Base-by-base conservation (phyloP, 2,888 invertebrate species). In the Macrophya annulata region DNA sequence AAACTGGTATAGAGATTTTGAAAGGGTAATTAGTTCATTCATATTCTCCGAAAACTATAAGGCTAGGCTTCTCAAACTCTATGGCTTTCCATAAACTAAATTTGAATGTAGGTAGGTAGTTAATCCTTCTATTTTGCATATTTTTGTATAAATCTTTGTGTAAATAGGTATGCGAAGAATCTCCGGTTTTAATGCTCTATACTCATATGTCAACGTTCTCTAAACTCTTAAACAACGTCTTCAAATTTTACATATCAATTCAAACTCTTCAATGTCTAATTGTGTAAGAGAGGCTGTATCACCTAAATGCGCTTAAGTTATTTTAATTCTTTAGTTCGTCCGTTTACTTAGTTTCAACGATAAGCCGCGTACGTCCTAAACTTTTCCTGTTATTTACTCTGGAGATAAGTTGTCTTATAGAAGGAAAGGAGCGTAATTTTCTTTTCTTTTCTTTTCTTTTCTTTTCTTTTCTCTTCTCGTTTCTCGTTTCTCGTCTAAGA, bases 321-420 rank as follows among this genome's bases (percentile, higher is more conserved):
- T 68, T 68, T 6, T 17, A 31, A 74, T 51, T 55, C 31, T 55
- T 77, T 77, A 9, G 76, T 48, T 55, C 10, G n/a, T 77, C 12
- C 12, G 9, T 25, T 51, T 48, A 15, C 15, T 21, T 10, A 48
- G 21, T 21, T 76, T n/a, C 76, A 25, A 31, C 81, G 81, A 81
- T 62, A 62, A 81, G 59, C 21, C 21, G 37, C 21, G 37, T 37
- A 25, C 81, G n/a, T 62, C 43, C 21, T n/a, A n/a, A 81, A 81
- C 81, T 81, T 81, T 15, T 21, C 40, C 62, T 31, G 59, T 62
- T 43, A 51, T 81, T 81, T 81, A 81, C 81, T 81, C 43, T 55
- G 21, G 55, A 77, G 51, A 37, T 62, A 81, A 81, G 81, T 81
- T 62, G 62, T 62, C 10, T 25, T 62, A 77, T 17, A 77, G 81